Percentiles rank a stretch among this genome's conserved stretches.
These are phyloP conservation scores for Gambusia holbrooki DNA, from an alignment of 2,113 vertebrate genomes.

Conservation along the genomic window DNA sequence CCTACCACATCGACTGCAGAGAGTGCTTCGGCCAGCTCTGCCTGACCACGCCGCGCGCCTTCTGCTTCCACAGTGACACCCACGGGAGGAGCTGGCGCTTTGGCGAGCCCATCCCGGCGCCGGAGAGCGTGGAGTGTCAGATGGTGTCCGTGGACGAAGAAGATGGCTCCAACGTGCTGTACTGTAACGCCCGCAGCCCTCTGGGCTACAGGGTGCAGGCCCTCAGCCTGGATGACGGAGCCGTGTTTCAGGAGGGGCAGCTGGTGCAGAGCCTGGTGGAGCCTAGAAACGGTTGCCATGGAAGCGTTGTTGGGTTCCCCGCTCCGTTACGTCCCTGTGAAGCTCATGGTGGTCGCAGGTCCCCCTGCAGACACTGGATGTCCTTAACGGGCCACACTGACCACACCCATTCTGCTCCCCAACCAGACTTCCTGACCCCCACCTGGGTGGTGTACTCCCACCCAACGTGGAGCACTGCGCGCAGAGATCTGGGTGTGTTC, in stretches of 20 bases:
- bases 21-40: slow-evolving; percentile 90
- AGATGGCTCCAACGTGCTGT: slow-evolving; percentile 83
- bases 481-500: slow-evolving; percentile 87
- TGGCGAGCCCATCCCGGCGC: slow-evolving; percentile 85
- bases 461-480: slow-evolving; percentile 82
- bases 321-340: slow-evolving; percentile 72
- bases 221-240: slow-evolving; percentile 85
- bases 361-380: slow-evolving; percentile 45
- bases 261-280: slow-evolving; percentile 87
- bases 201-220: slow-evolving; percentile 91
- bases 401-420: neutral
- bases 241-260: slow-evolving; percentile 85
- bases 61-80: slow-evolving; percentile 92
- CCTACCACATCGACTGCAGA: slow-evolving; percentile 89
- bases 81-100: slow-evolving; percentile 87
- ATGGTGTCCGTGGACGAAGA: slow-evolving; percentile 88
- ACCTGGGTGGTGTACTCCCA: slow-evolving; percentile 94
- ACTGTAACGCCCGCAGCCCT: slow-evolving; percentile 91
- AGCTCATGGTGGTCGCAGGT: neutral
- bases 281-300: slow-evolving; percentile 89
- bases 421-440: slow-evolving; percentile 72
- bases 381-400: slow-evolving; percentile 5
- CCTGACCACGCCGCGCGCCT: slow-evolving; percentile 87
- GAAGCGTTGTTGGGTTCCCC: slow-evolving; percentile 89
- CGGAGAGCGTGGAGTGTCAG: slow-evolving; percentile 92